These are phyloP conservation scores for Platycheirus rosarum DNA, from an alignment of 2,888 invertebrate species.

Conservation along the genomic window DNA sequence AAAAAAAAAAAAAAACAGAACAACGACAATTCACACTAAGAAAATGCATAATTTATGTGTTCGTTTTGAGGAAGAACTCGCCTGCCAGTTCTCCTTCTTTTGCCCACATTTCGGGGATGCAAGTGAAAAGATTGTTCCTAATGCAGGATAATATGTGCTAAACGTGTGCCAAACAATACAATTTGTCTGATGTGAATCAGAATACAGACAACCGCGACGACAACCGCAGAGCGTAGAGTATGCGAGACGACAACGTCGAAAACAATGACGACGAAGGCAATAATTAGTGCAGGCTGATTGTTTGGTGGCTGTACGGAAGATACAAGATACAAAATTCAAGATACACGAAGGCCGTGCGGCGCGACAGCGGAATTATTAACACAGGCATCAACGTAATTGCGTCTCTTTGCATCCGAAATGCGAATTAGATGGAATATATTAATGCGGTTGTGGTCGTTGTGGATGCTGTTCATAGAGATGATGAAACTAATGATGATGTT, in stretches of 20 bases:
- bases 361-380: conserved; percentile 44
- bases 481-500: conserved; percentile 67
- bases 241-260: conserved; percentile 3
- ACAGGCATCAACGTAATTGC: conserved; percentile 50
- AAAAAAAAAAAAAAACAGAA: conserved; percentile 13
- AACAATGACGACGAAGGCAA: conserved; percentile 29
- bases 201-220: conserved; percentile 7
- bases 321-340: background rate
- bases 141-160: conserved; percentile 55
- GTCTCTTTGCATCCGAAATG: conserved; percentile 65
- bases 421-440: conserved; percentile 63
- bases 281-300: conserved; percentile 60
- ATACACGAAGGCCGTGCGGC: conserved; percentile 3
- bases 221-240: background rate
- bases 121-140: conserved; percentile 36
- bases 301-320: conserved; percentile 41
- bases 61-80: conserved; percentile 28
- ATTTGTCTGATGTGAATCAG: conserved; percentile 48
- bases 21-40: conserved; percentile 10
- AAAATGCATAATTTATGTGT: conserved; percentile 48
- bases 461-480: background rate
- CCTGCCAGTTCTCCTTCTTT: background rate
- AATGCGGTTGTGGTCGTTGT: conserved; percentile 61
- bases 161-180: conserved; percentile 69
- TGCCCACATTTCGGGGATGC: background rate